Conservation (phyloP, 35 echinoderm and acorn worm genomes). For the Apostichopus parvimensis region DNA sequence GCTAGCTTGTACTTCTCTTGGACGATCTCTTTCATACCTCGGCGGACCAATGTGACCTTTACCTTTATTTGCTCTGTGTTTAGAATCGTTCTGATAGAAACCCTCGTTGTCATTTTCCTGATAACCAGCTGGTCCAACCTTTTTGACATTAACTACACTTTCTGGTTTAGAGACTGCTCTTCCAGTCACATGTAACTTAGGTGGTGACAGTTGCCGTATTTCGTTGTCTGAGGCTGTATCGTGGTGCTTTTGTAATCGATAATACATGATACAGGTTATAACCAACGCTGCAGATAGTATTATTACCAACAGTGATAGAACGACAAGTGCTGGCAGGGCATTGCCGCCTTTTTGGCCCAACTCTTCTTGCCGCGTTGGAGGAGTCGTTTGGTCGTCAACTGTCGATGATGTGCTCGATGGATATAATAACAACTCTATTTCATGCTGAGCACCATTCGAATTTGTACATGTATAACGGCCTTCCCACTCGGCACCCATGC, state of each 20-base stretch:
- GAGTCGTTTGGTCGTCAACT: not conserved
- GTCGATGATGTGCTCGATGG: not conserved
- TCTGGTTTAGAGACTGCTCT: not conserved
- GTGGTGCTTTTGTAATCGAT: not conserved
- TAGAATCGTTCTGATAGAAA: not conserved
- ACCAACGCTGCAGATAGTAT: not conserved
- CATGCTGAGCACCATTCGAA: not conserved
- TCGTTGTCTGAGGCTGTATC: too few relatives aligned
- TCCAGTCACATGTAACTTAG: not conserved
- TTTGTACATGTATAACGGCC: constrained; percentile 10
- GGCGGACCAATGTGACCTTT: not conserved
- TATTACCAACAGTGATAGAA: not conserved
- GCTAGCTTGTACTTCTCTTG: not conserved
- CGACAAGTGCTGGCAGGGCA: not conserved
- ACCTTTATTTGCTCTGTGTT: not conserved
- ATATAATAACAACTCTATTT: not conserved
- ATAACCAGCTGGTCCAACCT: too few relatives aligned
- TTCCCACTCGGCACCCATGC: constrained; percentile 9
- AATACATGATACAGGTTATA: not conserved
- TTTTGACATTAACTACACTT: not conserved
- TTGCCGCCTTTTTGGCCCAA: too few relatives aligned
- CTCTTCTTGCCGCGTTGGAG: not conserved
- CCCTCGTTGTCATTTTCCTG: not conserved
- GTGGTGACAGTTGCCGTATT: not conserved
- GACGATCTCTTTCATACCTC: not conserved